A percentile compares a stretch with the other conserved stretches of the same genome.
These are phyloP conservation scores for Lutjanus argentimaculatus DNA, from an alignment of 2,797 vertebrate species.

Conservation along the genomic window DNA sequence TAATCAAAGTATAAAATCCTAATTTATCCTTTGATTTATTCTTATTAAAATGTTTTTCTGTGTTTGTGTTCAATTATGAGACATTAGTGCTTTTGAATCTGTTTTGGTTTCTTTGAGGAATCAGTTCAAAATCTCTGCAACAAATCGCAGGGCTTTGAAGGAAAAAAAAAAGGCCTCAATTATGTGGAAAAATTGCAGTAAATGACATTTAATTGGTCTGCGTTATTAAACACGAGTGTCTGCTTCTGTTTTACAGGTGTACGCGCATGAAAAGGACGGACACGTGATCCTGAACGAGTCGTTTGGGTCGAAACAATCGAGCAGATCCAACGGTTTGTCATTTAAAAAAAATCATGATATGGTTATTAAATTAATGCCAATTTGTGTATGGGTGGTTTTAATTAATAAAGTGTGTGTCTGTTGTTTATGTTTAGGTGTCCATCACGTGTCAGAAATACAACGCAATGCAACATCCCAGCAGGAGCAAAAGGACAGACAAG, in stretches of 20 bases:
- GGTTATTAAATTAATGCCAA: constrained; percentile 7
- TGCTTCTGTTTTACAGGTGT: constrained; percentile 88
- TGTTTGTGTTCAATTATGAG: neutral
- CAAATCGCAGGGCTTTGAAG: constrained; percentile 25
- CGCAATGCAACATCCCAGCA: constrained; percentile 87
- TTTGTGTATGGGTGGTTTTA: neutral
- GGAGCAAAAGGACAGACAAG: constrained; percentile 90
- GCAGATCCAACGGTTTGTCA: constrained; percentile 85
- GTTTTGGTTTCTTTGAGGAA: neutral
- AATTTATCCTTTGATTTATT: neutral
- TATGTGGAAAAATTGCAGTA: constrained; percentile 55
- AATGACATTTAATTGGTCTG: constrained; percentile 79
- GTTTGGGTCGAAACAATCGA: constrained; percentile 86
- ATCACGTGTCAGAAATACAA: constrained; percentile 82
- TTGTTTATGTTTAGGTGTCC: constrained; percentile 51
- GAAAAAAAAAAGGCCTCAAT: constrained; percentile 36
- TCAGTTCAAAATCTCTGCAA: neutral
- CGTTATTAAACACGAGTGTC: constrained; percentile 67
- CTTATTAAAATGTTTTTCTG: neutral
- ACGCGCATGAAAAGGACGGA: constrained; percentile 87
- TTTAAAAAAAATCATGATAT: neutral
- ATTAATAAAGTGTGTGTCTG: neutral
- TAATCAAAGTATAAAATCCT: neutral
- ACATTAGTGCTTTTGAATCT: neutral
- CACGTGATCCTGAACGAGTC: constrained; percentile 79